A percentile compares a stretch with the other conserved stretches of the same genome.
These are phyloP conservation scores for Hirtodrosophila histrioides DNA, from an alignment of 2,888 invertebrate genomes.

Conservation along the genomic window DNA sequence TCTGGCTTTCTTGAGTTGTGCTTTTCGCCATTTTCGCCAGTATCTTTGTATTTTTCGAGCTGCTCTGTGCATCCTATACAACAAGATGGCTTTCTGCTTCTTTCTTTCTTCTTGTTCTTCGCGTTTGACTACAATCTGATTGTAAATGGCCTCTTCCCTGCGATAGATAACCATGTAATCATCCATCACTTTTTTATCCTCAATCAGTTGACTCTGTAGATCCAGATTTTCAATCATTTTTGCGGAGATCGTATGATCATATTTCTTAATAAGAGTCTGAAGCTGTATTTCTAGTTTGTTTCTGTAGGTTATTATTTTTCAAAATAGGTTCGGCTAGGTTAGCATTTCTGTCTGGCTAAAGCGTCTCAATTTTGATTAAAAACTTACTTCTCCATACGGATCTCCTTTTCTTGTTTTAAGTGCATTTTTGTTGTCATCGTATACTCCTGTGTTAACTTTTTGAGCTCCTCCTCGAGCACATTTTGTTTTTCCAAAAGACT, in stretches of 20 bases:
- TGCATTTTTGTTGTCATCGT: constrained; percentile 59
- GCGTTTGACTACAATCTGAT: constrained; percentile 62
- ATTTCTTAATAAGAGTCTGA: constrained; percentile 75
- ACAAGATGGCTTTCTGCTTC: constrained; percentile 46
- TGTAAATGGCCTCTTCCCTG: constrained; percentile 69
- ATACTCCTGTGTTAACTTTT: constrained; percentile 49
- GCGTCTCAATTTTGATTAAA: too few relatives aligned
- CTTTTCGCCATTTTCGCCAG: constrained; percentile 71
- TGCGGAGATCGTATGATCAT: constrained; percentile 78
- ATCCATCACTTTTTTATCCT: constrained; percentile 57
- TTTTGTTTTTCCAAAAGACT: constrained; percentile 60
- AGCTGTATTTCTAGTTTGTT: constrained; percentile 77
- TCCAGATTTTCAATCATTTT: constrained; percentile 70
- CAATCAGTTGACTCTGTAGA: constrained; percentile 58
- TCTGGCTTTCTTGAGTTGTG: neutral
- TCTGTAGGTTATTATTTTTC: constrained; percentile 55
- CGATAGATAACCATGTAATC: constrained; percentile 67
- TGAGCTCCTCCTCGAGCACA: constrained; percentile 64
- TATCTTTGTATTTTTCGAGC: constrained; percentile 78
- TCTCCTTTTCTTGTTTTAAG: constrained; percentile 56
- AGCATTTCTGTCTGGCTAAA: too few relatives aligned
- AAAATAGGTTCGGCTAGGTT: neutral
- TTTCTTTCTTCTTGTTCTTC: constrained; percentile 40
- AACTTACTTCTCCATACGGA: constrained; percentile 79
- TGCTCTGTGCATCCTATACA: constrained; percentile 81